These are phyloP conservation scores for Trissolcus basalis DNA, from an alignment of 1,140 invertebrate species.

Conservation along the genomic window DNA sequence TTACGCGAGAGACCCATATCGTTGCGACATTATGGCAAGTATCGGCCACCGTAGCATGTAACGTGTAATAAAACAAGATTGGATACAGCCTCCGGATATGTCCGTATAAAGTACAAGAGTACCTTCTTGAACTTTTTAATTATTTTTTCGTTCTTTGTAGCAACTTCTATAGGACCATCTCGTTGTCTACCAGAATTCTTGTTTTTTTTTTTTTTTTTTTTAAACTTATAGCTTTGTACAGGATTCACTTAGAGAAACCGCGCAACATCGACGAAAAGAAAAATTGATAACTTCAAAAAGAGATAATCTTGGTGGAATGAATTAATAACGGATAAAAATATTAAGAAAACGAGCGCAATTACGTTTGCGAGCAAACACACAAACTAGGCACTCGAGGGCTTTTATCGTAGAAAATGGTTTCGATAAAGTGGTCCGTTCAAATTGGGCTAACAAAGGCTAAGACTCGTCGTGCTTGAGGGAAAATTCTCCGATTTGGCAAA, in stretches of 20 bases:
- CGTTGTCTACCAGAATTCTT: no score
- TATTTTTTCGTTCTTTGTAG: no score
- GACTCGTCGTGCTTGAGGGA: constrained; percentile 27
- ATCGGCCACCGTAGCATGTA: constrained; percentile 13
- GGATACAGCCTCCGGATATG: not conserved
- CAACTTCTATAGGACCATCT: no score
- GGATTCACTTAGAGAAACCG: no score
- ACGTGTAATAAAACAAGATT: not conserved
- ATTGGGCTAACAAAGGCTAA: constrained; percentile 48
- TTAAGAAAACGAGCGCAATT: constrained; percentile 17
- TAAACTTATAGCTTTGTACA: no score
- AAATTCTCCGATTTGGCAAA: constrained; percentile 50
- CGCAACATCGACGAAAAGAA: not conserved
- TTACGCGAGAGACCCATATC: constrained; percentile 34
- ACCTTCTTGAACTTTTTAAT: no score
- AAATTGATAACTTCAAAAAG: not conserved
- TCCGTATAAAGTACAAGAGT: no score
- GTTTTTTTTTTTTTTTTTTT: no score
- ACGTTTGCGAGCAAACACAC: constrained; percentile 31
- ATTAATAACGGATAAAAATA: constrained; percentile 9
- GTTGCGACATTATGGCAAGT: constrained; percentile 22
- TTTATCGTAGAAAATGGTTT: constrained; percentile 43
- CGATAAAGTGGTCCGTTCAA: constrained; percentile 33
- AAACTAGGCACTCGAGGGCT: constrained; percentile 33
- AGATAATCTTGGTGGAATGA: constrained; percentile 14